phyloP scores from a whole-genome alignment of 2,888 invertebrate genomes.

The Athalia rosae region DNA sequence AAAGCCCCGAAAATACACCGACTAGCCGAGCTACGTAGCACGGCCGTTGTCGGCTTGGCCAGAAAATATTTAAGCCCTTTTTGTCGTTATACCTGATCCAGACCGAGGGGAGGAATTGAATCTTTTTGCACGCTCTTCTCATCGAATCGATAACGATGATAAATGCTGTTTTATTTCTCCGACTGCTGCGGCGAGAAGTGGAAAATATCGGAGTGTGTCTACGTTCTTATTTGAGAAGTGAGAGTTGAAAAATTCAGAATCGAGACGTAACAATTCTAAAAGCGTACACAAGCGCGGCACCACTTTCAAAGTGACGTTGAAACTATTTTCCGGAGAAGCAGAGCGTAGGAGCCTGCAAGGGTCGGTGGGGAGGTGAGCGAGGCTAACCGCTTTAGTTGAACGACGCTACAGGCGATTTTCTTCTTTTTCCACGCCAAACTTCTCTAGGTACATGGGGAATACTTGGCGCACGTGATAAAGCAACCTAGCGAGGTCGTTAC shows the following conservation, averaged over 20 bases:
- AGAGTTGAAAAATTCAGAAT: not conserved
- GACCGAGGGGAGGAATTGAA: too few species aligned
- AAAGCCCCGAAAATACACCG: slow-evolving; percentile 7
- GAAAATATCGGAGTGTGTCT: too few species aligned
- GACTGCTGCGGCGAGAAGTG: too few species aligned
- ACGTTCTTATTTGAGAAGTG: too few species aligned
- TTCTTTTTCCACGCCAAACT: slow-evolving; percentile 37
- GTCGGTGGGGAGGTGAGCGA: slow-evolving; percentile 2
- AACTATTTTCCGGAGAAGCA: slow-evolving; percentile 16
- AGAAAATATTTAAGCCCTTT: too few species aligned
- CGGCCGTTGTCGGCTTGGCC: not conserved
- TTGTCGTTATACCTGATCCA: too few species aligned
- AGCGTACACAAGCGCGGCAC: not conserved
- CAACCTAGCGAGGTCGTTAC: slow-evolving; percentile 58
- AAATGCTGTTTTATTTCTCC: not conserved
- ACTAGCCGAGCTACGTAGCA: not conserved
- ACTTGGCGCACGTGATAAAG: slow-evolving; percentile 59
- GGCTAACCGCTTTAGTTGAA: slow-evolving; percentile 37
- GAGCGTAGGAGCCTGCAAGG: not conserved
- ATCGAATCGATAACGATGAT: not conserved
- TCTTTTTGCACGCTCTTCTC: too few species aligned
- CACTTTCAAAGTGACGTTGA: slow-evolving; percentile 25
- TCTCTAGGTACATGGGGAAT: slow-evolving; percentile 31
- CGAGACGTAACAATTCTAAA: not conserved
- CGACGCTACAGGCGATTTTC: slow-evolving; percentile 25